phyloP scores from a whole-genome alignment of 64 coral and sea anemone species.

The Platygyra sinensis region DNA sequence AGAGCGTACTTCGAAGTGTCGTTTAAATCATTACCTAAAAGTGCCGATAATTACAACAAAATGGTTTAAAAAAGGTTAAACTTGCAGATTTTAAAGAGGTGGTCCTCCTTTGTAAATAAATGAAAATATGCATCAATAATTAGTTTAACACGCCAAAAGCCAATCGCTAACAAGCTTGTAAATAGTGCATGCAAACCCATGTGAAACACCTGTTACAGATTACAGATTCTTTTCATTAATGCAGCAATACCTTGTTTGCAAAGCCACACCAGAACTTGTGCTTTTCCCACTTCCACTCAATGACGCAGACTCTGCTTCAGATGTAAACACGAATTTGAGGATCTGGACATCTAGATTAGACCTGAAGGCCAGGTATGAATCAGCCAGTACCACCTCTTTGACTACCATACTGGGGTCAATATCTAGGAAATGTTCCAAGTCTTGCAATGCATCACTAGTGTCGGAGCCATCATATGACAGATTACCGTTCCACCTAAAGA shows the following conservation, averaged over 20 bases:
- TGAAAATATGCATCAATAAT: no score
- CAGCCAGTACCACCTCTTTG: slow-evolving; percentile 60
- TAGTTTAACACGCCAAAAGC: no score
- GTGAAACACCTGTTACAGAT: no score
- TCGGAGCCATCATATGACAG: not conserved
- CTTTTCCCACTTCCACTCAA: not conserved
- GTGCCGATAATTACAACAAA: no score
- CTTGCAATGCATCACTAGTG: not conserved
- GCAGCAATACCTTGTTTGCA: slow-evolving; percentile 10
- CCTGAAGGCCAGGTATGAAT: slow-evolving; percentile 72
- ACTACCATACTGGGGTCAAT: slow-evolving; percentile 70
- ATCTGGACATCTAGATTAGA: slow-evolving; percentile 78
- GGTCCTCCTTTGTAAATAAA: no score
- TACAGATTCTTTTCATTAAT: no score
- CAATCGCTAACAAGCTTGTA: no score
- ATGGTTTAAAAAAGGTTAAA: no score
- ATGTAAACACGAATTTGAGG: slow-evolving; percentile 74
- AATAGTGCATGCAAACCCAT: no score
- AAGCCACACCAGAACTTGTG: not conserved
- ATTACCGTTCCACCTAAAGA: slow-evolving; percentile 58
- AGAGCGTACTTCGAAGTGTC: no score
- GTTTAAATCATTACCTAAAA: no score
- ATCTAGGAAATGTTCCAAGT: slow-evolving; percentile 84
- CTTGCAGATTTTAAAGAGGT: no score
- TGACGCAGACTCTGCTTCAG: not conserved